phyloP scores from a whole-genome alignment of 2,888 invertebrate species.

The Sesamia inferens region DNA sequence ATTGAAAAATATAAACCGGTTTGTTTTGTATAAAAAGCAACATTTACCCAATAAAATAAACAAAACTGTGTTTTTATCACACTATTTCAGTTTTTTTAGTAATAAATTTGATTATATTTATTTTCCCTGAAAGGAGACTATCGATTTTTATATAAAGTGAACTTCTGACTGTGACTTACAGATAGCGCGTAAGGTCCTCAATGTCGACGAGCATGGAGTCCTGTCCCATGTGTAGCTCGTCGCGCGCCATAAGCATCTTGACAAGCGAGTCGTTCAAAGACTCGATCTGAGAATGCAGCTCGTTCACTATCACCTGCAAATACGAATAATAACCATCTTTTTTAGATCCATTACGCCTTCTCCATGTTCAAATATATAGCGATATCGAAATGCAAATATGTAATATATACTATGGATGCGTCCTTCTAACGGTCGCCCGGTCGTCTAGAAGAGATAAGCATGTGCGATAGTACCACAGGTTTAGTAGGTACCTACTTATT shows the following conservation, averaged over 20 bases:
- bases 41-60: not conserved
- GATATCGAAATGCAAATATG: conserved; percentile 25
- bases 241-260: conserved; percentile 96
- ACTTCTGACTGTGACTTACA: conserved; percentile 90
- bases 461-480: conserved; percentile 14
- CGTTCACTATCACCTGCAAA: conserved; percentile 97
- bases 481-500: not conserved
- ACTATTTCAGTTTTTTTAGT: not conserved
- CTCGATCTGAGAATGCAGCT: conserved; percentile 98
- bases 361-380: conserved; percentile 15
- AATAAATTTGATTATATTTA: not conserved
- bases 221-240: conserved; percentile 99
- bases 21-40: not conserved
- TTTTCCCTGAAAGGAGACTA: not conserved
- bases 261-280: conserved; percentile 97
- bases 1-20: not conserved
- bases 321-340: not conserved
- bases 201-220: conserved; percentile 99
- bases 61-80: not conserved
- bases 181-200: conserved; percentile 97
- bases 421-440: conserved; percentile 17
- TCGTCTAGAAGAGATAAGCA: conserved; percentile 25
- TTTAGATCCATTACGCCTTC: not conserved
- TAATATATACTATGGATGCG: conserved; percentile 6
- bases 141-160: not conserved